phyloP scores from a whole-genome alignment of 2,113 vertebrate genomes.

The Campylomormyrus tamandua region DNA sequence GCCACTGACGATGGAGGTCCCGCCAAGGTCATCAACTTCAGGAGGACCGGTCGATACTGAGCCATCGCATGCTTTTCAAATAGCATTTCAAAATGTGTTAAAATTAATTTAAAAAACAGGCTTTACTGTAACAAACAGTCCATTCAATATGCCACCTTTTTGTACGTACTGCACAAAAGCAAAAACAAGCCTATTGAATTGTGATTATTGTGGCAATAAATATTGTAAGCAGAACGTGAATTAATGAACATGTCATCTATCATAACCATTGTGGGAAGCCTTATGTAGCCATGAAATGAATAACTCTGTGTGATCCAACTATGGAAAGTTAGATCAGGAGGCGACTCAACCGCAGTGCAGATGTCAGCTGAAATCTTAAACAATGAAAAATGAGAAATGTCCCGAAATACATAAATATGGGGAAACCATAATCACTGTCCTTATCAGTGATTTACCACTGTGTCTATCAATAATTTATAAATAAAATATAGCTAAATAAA shows the following conservation, averaged over 20 bases:
- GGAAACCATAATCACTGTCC: neutral
- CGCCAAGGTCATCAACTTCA: no score
- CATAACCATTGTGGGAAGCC: neutral
- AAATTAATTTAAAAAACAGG: neutral
- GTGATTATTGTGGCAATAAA: neutral
- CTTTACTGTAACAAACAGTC: neutral
- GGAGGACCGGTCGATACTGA: neutral
- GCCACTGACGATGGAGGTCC: neutral
- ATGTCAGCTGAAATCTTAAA: neutral
- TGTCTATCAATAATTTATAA: neutral
- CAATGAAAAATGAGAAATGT: neutral
- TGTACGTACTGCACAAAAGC: neutral
- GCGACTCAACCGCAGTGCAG: neutral
- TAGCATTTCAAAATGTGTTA: neutral
- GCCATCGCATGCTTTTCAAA: neutral
- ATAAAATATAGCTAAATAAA: neutral
- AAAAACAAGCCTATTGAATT: neutral
- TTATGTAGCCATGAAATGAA: neutral
- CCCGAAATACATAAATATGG: neutral
- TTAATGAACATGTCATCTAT: neutral
- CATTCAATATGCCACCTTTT: neutral
- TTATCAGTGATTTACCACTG: neutral
- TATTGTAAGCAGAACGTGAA: neutral
- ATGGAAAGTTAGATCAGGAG: neutral
- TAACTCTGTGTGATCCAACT: neutral